Conservation (phyloP, 2,888 invertebrate species). For the Ormyrus pomaceus region DNA sequence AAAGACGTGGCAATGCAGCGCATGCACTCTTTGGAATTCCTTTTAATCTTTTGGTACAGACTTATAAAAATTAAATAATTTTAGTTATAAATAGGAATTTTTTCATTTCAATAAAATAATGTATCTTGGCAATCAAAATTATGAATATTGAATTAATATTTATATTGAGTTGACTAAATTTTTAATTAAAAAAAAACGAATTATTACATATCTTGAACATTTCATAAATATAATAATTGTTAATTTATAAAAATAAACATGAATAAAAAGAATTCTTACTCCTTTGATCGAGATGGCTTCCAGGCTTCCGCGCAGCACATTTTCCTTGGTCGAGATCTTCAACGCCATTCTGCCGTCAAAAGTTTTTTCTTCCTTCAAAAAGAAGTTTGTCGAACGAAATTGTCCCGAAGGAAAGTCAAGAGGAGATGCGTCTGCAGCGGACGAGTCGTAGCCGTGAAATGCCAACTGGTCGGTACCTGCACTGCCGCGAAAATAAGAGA, state of each 20-base stretch:
- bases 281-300: slow-evolving; percentile 66
- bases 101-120: neutral
- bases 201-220: no score
- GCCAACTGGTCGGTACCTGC: neutral
- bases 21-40: no score
- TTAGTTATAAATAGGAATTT: no score
- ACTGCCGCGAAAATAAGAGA: no score
- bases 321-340: slow-evolving; percentile 70
- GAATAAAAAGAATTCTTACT: no score
- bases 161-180: neutral
- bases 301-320: slow-evolving; percentile 65
- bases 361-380: neutral
- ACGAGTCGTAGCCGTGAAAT: neutral
- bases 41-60: no score
- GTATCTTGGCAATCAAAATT: neutral
- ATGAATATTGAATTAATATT: neutral
- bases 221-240: no score
- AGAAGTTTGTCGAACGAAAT: neutral
- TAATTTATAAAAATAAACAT: neutral
- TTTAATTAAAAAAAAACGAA: neutral
- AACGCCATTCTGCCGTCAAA: slow-evolving; percentile 62
- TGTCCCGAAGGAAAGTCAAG: slow-evolving; percentile 16
- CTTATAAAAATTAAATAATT: no score
- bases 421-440: no score
- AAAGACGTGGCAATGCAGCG: no score